phyloP scores from a whole-genome alignment of 2,888 invertebrate genomes.

The Keiferia lycopersicella region DNA sequence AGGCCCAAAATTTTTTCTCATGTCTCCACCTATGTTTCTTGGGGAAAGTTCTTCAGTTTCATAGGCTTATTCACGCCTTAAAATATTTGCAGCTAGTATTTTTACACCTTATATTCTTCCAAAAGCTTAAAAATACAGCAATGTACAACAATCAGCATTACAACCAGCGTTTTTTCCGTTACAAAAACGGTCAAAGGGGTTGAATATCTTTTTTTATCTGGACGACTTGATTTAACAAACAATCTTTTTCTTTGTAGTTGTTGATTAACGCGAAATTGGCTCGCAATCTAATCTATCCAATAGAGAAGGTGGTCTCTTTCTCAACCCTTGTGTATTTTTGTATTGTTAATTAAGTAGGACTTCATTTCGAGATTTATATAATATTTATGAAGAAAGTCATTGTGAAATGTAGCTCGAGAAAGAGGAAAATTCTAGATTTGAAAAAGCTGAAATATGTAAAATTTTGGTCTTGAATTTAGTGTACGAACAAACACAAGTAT shows the following conservation, averaged over 20 bases:
- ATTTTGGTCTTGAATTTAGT: too few species aligned
- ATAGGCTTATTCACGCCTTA: too few species aligned
- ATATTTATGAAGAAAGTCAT: neutral
- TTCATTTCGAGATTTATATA: neutral
- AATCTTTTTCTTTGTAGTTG: constrained; percentile 50
- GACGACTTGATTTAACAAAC: constrained; percentile 75
- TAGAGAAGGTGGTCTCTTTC: neutral
- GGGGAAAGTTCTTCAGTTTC: too few species aligned
- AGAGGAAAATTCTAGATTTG: too few species aligned
- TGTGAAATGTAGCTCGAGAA: neutral
- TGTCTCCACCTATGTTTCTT: too few species aligned
- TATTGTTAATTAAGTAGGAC: constrained; percentile 5
- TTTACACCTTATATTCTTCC: too few species aligned
- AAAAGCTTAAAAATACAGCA: too few species aligned
- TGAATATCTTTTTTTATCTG: constrained; percentile 71
- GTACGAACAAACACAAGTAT: too few species aligned
- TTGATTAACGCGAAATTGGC: constrained; percentile 59
- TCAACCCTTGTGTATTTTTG: constrained; percentile 3
- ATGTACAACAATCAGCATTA: neutral
- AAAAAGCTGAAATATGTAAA: too few species aligned
- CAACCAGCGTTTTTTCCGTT: neutral
- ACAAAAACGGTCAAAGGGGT: constrained; percentile 30
- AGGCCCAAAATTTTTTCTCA: too few species aligned
- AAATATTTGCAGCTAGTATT: too few species aligned
- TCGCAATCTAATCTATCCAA: constrained; percentile 25